Evolutionary conservation across 2,113 vertebrate species (phyloP).

Genomic region (Stegastes partitus): DNA sequence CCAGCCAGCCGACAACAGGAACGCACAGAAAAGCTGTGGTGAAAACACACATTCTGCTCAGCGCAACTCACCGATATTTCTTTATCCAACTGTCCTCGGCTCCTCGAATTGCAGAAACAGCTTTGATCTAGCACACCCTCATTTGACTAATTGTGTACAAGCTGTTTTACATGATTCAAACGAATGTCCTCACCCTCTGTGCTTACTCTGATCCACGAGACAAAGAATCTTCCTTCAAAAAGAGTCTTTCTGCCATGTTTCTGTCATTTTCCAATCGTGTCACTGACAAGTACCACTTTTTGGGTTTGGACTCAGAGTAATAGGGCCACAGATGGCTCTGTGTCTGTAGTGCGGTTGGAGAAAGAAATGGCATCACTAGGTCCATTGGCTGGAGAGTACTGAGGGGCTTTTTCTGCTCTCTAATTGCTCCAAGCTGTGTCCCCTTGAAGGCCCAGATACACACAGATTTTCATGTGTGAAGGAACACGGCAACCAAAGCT

Average conservation of each 20-base stretch:
- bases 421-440: constrained; percentile 85
- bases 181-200: neutral
- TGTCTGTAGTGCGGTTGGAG: constrained; percentile 69
- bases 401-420: constrained; percentile 75
- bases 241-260: constrained; percentile 28
- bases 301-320: constrained; percentile 65
- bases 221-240: neutral
- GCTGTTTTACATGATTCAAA: constrained; percentile 30
- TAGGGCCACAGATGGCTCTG: constrained; percentile 76
- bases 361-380: constrained; percentile 75
- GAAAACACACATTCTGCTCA: constrained; percentile 18
- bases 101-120: neutral
- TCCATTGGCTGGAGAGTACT: constrained; percentile 68
- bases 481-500: constrained; percentile 19
- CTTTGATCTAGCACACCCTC: constrained; percentile 1
- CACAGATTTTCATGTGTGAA: constrained; percentile 46
- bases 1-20: constrained; percentile 13
- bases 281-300: constrained; percentile 62
- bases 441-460: constrained; percentile 65
- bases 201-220: neutral
- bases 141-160: constrained; percentile 12
- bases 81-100: neutral
- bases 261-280: constrained; percentile 54
- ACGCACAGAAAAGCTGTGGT: constrained; percentile 5
- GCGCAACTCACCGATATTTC: constrained; percentile 2